Base-by-base conservation (phyloP, 92 coral and sea anemone species). In the Isaurus tuberculatus region DNA sequence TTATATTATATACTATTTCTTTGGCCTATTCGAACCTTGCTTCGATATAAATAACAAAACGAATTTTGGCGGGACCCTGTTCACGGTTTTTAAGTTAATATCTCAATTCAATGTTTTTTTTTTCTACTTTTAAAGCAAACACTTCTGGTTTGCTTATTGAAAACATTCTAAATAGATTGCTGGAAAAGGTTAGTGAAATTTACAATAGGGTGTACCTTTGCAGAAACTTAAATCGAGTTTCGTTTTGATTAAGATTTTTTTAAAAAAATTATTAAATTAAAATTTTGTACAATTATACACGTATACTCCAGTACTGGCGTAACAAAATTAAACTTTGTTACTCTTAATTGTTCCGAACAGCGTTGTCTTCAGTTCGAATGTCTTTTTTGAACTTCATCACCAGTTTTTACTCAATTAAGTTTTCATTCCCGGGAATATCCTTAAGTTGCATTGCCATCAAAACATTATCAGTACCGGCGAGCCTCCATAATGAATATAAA, bases 41-140 rank as follows among this genome's bases (percentile, higher is more conserved):
- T 36, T 77, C 58, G 70, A 34, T 61, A 77, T 77, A 77, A 77
- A 77, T 77, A 77, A 77, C 82, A 77, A 77, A 77, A 77, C 69
- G 53, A 57, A 34, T 33, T 16, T 5, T 58, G 70, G 36, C 33
- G 34, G 51, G 68, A 77, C 48, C 82, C 68, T 36, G 69, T 40
- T 57, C 33, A 77, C 2, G 15, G 36, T 3, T 34, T 44, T 57
- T 58, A 36, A 30, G 70, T 60, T 60, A 77, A 77, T n/a, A n/a
- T 37, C 78, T 34, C 30, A 75, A 19, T 75, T 55, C 17, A 57
- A 57, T 27, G 8, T 75, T 8, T 22, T 7, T 72, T 58, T 57
- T 20, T 33, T n/a, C n/a, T n/a, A n/a, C n/a, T 29, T 28, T 32
- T 34, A 34, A 57, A 77, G 40, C 82, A 40, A 65, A 71, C 30